Conservation (phyloP, 2,797 vertebrate genomes). For the Coilia nasus region DNA sequence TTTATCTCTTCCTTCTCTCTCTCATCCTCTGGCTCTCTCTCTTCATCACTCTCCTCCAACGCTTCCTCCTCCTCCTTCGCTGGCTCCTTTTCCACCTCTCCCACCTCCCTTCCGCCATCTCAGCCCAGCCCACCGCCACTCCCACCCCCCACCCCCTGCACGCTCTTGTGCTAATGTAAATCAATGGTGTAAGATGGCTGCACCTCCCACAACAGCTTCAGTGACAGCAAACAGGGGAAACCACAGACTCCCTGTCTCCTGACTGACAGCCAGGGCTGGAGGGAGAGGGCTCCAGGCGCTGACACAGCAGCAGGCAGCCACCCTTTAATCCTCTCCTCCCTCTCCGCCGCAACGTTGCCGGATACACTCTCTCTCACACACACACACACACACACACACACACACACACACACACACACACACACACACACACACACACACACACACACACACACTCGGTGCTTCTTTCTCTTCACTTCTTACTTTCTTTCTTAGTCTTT, state of each 20-base stretch:
- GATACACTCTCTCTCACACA: no score
- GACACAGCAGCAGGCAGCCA: constrained; percentile 6
- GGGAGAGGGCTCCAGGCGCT: background rate
- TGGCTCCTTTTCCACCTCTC: background rate
- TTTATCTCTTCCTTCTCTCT: background rate
- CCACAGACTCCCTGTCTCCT: constrained; percentile 42
- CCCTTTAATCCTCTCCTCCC: constrained; percentile 3
- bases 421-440: no score
- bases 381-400: no score
- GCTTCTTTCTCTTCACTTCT: constrained; percentile 27
- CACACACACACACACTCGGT: background rate
- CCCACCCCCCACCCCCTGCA: constrained; percentile 18
- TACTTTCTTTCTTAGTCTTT: constrained; percentile 22
- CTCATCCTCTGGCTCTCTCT: constrained; percentile 2
- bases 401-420: no score
- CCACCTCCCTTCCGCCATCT: background rate
- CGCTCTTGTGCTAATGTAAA: constrained; percentile 48
- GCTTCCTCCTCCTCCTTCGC: background rate
- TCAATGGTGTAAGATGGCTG: constrained; percentile 46
- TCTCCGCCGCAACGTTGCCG: background rate
- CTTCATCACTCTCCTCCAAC: constrained; percentile 1
- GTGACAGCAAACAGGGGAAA: constrained; percentile 47
- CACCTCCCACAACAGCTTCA: constrained; percentile 37
- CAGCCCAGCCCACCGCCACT: background rate
- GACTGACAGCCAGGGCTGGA: constrained; percentile 41